Conservation (phyloP, 2,113 vertebrate species). For the western clawed frog (Xenopus tropicalis) region UCB_Xtro_10.0 CM004446.2:71237001-71237500, state of each 20-base stretch:
- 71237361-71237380: conserved; percentile 75
- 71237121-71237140: conserved; percentile 14
- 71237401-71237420: conserved; percentile 77
- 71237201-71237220: background rate
- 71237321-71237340: conserved; percentile 91
- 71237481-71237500: conserved; percentile 68
- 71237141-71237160: background rate
- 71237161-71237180: conserved; percentile 1
- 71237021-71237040: no score
- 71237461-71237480: conserved; percentile 93
- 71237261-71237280: background rate
- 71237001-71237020: no score
- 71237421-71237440: conserved; percentile 73
- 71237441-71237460: conserved; percentile 83
- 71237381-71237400: conserved; percentile 85
- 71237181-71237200: background rate
- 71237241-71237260: background rate
- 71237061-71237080: no score
- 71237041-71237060: no score
- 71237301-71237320: conserved; percentile 77
- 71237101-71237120: background rate
- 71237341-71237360: conserved; percentile 64
- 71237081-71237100: no score
- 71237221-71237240: conserved; percentile 22
- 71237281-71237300: conserved; percentile 46